A percentile compares a stretch with the other conserved stretches of the same genome.
These are phyloP conservation scores for Branchipolynoe longqiensis DNA, from an alignment of 2,888 invertebrate species.

Conservation along the genomic window DNA sequence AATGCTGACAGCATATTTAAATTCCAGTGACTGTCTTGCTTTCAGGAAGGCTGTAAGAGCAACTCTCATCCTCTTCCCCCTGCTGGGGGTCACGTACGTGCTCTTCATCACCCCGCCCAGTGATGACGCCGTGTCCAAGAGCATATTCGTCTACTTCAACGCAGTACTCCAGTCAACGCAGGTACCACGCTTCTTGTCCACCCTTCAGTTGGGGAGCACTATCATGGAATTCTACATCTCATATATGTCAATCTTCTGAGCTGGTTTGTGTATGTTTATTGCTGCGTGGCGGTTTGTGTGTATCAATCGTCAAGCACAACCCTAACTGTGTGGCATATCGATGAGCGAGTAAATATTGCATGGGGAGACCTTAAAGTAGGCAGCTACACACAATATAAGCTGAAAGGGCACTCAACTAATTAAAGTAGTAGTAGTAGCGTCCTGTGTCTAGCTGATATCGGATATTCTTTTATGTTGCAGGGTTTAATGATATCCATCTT, in stretches of 20 bases:
- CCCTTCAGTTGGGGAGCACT: neutral
- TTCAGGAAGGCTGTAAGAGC: conserved; percentile 86
- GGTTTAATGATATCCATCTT: conserved; percentile 94
- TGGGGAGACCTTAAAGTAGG: too few relatives aligned
- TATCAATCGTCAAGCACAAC: too few relatives aligned
- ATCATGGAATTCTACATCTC: neutral
- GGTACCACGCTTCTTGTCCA: too few relatives aligned
- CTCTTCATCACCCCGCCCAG: conserved; percentile 87
- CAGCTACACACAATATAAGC: neutral
- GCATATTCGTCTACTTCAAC: conserved; percentile 89
- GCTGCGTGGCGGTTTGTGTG: too few relatives aligned
- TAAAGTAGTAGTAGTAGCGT: neutral
- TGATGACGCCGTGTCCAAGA: conserved; percentile 86
- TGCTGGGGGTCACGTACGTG: conserved; percentile 94
- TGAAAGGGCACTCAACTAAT: neutral
- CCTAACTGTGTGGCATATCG: too few relatives aligned
- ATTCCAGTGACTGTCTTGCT: neutral
- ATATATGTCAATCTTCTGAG: too few relatives aligned
- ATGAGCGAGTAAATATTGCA: too few relatives aligned
- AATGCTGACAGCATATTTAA: too few relatives aligned
- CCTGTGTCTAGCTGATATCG: too few relatives aligned
- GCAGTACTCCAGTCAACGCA: conserved; percentile 94
- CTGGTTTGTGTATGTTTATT: too few relatives aligned
- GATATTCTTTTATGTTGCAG: too few relatives aligned
- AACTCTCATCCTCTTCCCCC: conserved; percentile 95